Conservation (phyloP, 1,140 invertebrate genomes). For the Tenebrio molitor region DNA sequence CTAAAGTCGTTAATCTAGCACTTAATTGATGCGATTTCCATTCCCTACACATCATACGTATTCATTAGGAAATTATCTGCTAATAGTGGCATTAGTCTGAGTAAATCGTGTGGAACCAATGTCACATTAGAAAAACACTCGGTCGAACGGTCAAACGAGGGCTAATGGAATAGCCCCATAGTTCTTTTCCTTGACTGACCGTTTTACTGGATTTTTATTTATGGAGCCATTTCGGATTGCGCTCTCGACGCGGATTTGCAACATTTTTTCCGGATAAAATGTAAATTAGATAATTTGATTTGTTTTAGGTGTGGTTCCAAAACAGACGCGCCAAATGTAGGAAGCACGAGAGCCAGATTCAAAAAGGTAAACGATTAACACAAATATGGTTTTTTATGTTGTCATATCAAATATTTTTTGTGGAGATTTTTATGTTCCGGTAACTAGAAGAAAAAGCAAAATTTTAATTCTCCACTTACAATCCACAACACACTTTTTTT, state of each 20-base stretch:
- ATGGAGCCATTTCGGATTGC: constrained; percentile 43
- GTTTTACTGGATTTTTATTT: constrained; percentile 53
- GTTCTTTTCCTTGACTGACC: constrained; percentile 51
- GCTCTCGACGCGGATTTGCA: constrained; percentile 16
- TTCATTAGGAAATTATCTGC: constrained; percentile 66
- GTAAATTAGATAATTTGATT: constrained; percentile 38
- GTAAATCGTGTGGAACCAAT: constrained; percentile 62
- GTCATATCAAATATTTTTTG: too few species aligned
- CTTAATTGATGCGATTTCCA: constrained; percentile 62
- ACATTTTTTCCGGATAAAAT: constrained; percentile 14
- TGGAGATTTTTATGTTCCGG: too few species aligned
- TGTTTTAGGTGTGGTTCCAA: constrained; percentile 92
- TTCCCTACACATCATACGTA: constrained; percentile 63
- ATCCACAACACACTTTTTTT: too few species aligned
- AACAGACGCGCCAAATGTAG: constrained; percentile 95
- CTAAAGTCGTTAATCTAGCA: constrained; percentile 63
- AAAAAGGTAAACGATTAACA: constrained; percentile 80
- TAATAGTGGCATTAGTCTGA: constrained; percentile 62
- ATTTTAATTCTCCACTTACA: too few species aligned
- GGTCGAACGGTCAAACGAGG: constrained; percentile 41
- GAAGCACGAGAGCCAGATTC: constrained; percentile 96
- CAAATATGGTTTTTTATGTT: background rate
- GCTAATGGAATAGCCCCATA: constrained; percentile 51
- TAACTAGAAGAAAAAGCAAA: too few species aligned
- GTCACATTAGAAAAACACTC: constrained; percentile 58